Percentiles rank a stretch among this genome's conserved stretches.
These are phyloP conservation scores for Tragelaphus scriptus DNA, from an alignment of 2,113 vertebrate species.

Conservation along the genomic window DNA sequence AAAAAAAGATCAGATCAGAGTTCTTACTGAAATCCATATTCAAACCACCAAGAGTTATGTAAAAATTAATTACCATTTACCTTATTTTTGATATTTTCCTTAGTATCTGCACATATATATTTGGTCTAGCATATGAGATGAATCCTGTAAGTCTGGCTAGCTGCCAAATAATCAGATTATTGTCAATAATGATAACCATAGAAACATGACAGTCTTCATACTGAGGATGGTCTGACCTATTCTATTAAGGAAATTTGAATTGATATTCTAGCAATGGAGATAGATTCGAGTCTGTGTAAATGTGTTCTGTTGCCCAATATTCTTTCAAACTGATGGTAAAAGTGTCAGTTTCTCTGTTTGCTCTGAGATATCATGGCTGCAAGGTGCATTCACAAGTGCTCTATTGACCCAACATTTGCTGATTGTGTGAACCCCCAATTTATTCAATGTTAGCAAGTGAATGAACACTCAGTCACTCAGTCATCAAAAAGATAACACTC, in stretches of 20 bases:
- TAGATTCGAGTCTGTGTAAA: background rate
- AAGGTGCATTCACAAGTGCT: background rate
- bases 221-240: background rate
- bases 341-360: background rate
- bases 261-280: background rate
- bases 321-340: background rate
- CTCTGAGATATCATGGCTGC: background rate
- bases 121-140: background rate
- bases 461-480: background rate
- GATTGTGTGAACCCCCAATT: background rate
- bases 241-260: background rate
- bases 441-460: background rate
- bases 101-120: background rate
- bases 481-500: background rate
- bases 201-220: background rate
- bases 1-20: background rate
- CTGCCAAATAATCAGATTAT: background rate
- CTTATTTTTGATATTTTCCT: background rate
- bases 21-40: background rate
- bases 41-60: background rate
- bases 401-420: background rate
- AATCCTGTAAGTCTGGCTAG: background rate
- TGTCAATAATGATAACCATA: background rate
- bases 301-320: accelerated
- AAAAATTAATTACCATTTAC: background rate